These are phyloP conservation scores for Strigamia crassipes DNA, from an alignment of 2,888 invertebrate genomes.

Conservation along the genomic window DNA sequence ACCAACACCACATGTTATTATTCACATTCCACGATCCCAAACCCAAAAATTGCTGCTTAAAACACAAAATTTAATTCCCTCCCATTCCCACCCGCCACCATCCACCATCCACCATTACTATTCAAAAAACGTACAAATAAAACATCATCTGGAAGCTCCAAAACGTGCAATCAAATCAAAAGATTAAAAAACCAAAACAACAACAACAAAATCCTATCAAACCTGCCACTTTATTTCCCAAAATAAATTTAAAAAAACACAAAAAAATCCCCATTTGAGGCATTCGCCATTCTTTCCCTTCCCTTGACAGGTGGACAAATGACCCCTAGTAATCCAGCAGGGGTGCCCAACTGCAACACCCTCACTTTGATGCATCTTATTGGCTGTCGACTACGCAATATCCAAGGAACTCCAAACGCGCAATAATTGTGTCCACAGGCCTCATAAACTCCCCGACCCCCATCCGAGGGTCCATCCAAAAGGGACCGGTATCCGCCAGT, in stretches of 20 bases:
- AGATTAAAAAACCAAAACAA: background rate
- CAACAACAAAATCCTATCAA: background rate
- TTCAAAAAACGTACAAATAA: background rate
- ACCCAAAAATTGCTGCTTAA: background rate
- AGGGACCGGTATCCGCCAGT: background rate
- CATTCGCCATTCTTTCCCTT: background rate
- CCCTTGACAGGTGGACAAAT: constrained; percentile 25
- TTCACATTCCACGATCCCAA: background rate
- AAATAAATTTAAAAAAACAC: background rate
- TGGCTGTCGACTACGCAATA: constrained; percentile 37
- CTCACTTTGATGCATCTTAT: constrained; percentile 38
- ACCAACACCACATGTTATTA: background rate
- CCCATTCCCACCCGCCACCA: background rate
- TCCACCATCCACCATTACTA: background rate
- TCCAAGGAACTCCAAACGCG: constrained; percentile 40
- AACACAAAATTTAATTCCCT: background rate
- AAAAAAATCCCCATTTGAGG: background rate
- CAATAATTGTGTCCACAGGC: constrained; percentile 28
- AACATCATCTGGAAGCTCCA: background rate
- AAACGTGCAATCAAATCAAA: background rate
- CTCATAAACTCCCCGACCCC: constrained; percentile 23
- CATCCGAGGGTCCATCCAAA: background rate
- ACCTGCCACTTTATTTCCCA: background rate
- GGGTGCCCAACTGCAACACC: background rate
- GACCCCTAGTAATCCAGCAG: constrained; percentile 15